Evolutionary conservation across 2,888 invertebrate genomes (phyloP), one percentile per base, ranked within the genome.

Genomic region (Dyspetes luteomarginatus): DNA sequence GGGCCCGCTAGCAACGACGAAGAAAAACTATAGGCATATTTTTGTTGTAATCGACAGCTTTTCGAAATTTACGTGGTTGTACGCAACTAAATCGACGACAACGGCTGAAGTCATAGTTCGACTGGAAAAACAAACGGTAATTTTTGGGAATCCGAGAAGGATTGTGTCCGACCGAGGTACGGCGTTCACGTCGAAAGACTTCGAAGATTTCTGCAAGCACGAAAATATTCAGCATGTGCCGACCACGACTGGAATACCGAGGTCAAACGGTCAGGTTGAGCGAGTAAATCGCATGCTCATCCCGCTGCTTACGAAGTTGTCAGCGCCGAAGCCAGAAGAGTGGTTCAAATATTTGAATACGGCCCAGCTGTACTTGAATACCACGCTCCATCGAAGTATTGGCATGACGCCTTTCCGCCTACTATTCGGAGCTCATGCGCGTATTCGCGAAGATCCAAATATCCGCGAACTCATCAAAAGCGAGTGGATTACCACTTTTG

Each of bases 191-290:
- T 76, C 79, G 1, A 19, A 36, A 1, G 48, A 73, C 17, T 80
- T 80, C 52, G 17, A 60, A 15, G 26, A 24, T 0, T 82, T 64
- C 26, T 82, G 82, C 30, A 48, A n/a, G 3, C 62, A 60, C 4
- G 50, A 73, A 12, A 48, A 50, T 1, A 69, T 81, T 17, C 52
- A 69, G 12, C 77, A 77, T 56, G 62, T 55, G 1, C 22, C 45
- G 12, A 68, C 45, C 9, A 67, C 62, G 0, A 73, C 73, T 22
- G 85, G 91, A 2, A 82, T 90, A 9, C 89, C 91, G 4, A 74
- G 90, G 55, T 86, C 88, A 9, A 91, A 91, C 69, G 90, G 90
- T 0, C 90, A 91, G 68, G 89, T 90, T 0, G 89, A 91, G 58
- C 72, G 89, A 9, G 77, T 90, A 0, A 86, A 91, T 72, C 72